A percentile compares a stretch with the other conserved stretches of the same genome.
Conservation (phyloP, 1,140 invertebrate genomes). For the Orius insidiosus region DNA sequence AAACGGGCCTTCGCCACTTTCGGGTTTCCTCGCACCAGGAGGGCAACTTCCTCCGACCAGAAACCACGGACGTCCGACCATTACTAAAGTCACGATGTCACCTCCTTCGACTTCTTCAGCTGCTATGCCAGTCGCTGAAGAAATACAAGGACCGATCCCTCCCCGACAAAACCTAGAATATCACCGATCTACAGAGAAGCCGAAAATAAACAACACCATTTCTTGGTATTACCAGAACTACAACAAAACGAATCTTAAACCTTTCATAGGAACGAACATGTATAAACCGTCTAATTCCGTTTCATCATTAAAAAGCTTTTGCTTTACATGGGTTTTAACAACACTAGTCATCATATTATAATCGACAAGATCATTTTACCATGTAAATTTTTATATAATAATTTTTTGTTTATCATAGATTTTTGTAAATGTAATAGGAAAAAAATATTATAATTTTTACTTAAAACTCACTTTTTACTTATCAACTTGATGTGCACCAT, state of each 20-base stretch:
- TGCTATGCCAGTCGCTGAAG: slow-evolving; percentile 18
- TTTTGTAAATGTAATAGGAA: too few species aligned
- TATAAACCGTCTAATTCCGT: too few species aligned
- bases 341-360: too few species aligned
- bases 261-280: slow-evolving; percentile 37
- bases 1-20: slow-evolving; percentile 27
- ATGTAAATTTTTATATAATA: too few species aligned
- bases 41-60: slow-evolving; percentile 28
- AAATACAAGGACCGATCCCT: slow-evolving; percentile 16
- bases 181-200: slow-evolving; percentile 19
- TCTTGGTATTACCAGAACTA: slow-evolving; percentile 68
- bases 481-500: too few species aligned
- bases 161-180: slow-evolving; percentile 20
- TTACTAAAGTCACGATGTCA: slow-evolving; percentile 32
- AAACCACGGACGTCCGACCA: slow-evolving; percentile 33
- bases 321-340: too few species aligned
- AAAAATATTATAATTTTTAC: too few species aligned
- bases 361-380: too few species aligned
- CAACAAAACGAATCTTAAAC: slow-evolving; percentile 47
- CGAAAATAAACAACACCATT: slow-evolving; percentile 26
- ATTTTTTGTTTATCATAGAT: too few species aligned
- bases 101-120: slow-evolving; percentile 19
- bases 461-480: too few species aligned
- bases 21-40: slow-evolving; percentile 37
- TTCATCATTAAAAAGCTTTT: too few species aligned